Evolutionary conservation across 2,888 invertebrate genomes (phyloP), one percentile per base, ranked within the genome.

Genomic region (Eustalomyia histrio): DNA sequence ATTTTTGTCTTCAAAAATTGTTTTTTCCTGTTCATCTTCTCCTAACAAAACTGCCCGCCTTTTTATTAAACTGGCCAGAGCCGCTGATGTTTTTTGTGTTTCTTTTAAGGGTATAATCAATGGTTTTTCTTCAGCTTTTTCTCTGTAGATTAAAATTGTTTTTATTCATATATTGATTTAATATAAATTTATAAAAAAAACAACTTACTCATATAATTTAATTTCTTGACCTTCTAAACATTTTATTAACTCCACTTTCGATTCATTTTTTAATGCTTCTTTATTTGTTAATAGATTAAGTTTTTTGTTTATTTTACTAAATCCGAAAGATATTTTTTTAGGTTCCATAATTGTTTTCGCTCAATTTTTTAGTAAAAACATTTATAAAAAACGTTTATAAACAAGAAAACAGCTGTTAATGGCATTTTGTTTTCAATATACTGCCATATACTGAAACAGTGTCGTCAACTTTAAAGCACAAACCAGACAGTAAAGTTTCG

Each of bases 271-370:
- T n/a, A 85, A 83, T 85, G 87, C 85, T 63, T 71, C 65, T 80
- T 88, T 84, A 64, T 33, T 83, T 3, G 84, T 68, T 52, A 92
- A 85, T 10, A 93, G 84, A 74, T 88, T 89, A 7, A 92, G 83
- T 85, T 93, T 94, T 84, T 93, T 94, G 6, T 90, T 87, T 0
- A 93, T 92, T 92, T 96, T 96, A 85, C 92, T 93, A 90, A 96
- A 96, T 61, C 95, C 94, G 89, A 96, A 96, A 0, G 95, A 95
- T 87, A 96, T 94, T 89, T 96, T 96, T 84, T 95, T 95, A 67
- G 91, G 89, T 84, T 94, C 94, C 93, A 93, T 93, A 84, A 86
- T 63, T 14, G 24, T 17, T 21, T 63, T 43, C 14, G 7, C 17
- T 12, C 12, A 52, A 21, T 35, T 9, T 24, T 65, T 16, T 29